These are phyloP conservation scores for Tichodroma muraria DNA, from an alignment of 2,113 vertebrate species.

Conservation along the genomic window DNA sequence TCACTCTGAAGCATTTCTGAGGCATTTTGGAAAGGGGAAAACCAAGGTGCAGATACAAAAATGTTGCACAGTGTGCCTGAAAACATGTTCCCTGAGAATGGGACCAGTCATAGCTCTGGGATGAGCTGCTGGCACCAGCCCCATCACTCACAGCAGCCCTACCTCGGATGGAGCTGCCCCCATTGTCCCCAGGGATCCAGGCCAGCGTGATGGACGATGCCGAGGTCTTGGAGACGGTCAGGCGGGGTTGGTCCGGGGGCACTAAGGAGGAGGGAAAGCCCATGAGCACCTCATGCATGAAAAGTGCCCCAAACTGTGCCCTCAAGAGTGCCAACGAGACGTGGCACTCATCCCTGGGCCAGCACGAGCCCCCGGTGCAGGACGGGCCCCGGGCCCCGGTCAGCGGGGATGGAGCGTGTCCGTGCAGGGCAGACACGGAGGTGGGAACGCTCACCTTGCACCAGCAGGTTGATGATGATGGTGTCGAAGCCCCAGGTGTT, in stretches of 20 bases:
- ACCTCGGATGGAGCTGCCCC: conserved; percentile 86
- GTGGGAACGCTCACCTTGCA: conserved; percentile 81
- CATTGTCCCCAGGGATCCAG: conserved; percentile 98
- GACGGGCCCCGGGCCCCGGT: not conserved
- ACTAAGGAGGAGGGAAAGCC: conserved; percentile 63
- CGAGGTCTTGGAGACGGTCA: conserved; percentile 92
- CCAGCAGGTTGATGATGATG: conserved; percentile 94
- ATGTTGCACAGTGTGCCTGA: rapidly evolving
- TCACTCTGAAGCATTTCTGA: not conserved
- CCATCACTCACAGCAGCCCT: not conserved
- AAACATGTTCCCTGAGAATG: rapidly evolving
- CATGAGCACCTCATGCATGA: not conserved
- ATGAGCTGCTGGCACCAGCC: not conserved
- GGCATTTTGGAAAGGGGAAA: not conserved
- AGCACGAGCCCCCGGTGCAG: rapidly evolving
- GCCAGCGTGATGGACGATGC: conserved; percentile 94
- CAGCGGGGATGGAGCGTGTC: rapidly evolving
- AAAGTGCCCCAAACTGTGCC: not conserved
- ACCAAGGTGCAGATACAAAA: not conserved
- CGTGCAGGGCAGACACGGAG: rapidly evolving
- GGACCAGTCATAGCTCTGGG: not conserved
- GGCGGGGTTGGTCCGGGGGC: conserved; percentile 93
- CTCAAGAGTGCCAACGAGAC: rapidly evolving
- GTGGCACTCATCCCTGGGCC: rapidly evolving
- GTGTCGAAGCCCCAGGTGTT: conserved; percentile 97